Evolutionary conservation across 2,797 vertebrate genomes (phyloP).

Genomic region (Acrossocheilus fasciatus): DNA sequence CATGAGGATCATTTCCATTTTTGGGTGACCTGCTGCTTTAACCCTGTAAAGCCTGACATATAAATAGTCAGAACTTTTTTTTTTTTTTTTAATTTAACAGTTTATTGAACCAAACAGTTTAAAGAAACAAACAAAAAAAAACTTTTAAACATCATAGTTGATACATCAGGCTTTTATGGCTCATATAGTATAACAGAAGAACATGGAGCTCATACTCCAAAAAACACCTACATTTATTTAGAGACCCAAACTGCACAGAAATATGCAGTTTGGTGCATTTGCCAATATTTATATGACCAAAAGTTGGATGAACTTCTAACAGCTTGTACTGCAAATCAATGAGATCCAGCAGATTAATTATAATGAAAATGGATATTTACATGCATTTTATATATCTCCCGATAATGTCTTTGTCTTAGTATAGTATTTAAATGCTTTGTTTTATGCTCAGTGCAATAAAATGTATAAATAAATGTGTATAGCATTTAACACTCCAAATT

Average conservation of each 20-base stretch:
- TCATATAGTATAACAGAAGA: neutral
- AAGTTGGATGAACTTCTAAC: no score
- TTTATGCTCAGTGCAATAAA: neutral
- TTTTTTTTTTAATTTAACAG: no score
- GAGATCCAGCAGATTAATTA: neutral
- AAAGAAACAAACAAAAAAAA: neutral
- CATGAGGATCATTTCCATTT: neutral
- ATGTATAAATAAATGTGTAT: neutral
- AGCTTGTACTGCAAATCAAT: no score
- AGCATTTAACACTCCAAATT: neutral
- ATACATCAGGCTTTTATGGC: neutral
- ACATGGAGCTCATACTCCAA: neutral
- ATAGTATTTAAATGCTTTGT: no score
- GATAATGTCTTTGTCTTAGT: no score
- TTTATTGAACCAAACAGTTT: neutral
- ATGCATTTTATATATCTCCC: neutral
- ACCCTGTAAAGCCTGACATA: neutral
- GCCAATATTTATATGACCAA: no score
- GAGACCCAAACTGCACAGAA: neutral
- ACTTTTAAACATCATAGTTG: neutral
- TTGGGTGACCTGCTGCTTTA: neutral
- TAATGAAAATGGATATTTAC: neutral
- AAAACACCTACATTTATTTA: neutral
- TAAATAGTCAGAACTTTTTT: neutral
- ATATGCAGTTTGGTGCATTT: neutral